These are phyloP conservation scores for Sesamia nonagrioides DNA, from an alignment of 1,140 invertebrate genomes.

Conservation along the genomic window DNA sequence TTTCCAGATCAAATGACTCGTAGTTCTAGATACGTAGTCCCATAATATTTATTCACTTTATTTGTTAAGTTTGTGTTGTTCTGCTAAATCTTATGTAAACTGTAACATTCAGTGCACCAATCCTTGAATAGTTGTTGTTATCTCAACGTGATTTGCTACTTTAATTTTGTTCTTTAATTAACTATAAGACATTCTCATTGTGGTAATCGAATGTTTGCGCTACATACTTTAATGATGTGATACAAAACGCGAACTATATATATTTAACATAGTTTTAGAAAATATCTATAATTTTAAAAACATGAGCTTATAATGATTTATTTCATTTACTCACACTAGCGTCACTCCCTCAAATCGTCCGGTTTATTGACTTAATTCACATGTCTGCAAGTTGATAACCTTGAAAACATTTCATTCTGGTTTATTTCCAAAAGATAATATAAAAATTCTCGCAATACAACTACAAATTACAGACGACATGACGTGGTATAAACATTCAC, in stretches of 20 bases:
- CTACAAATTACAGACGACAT: not conserved
- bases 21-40: constrained; percentile 52
- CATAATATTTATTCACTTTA: constrained; percentile 50
- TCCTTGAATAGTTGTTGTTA: constrained; percentile 28
- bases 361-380: constrained; percentile 18
- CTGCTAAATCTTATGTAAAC: constrained; percentile 42
- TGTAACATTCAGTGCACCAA: constrained; percentile 40
- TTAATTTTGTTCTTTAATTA: constrained; percentile 20
- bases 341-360: constrained; percentile 22
- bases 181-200: not conserved
- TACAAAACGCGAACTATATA: not conserved
- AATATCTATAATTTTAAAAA: not conserved
- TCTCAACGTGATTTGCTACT: constrained; percentile 21
- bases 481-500: not conserved
- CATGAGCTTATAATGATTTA: not conserved
- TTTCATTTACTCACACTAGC: not conserved
- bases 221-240: not conserved
- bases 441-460: not conserved
- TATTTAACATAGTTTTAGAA: not conserved
- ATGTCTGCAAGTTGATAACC: constrained; percentile 20
- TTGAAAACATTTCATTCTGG: constrained; percentile 32
- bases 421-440: constrained; percentile 9
- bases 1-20: constrained; percentile 57
- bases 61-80: constrained; percentile 40
- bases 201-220: constrained; percentile 4